These are phyloP conservation scores for Paraplagusia blochii DNA, from an alignment of 2,113 vertebrate genomes.

Conservation along the genomic window DNA sequence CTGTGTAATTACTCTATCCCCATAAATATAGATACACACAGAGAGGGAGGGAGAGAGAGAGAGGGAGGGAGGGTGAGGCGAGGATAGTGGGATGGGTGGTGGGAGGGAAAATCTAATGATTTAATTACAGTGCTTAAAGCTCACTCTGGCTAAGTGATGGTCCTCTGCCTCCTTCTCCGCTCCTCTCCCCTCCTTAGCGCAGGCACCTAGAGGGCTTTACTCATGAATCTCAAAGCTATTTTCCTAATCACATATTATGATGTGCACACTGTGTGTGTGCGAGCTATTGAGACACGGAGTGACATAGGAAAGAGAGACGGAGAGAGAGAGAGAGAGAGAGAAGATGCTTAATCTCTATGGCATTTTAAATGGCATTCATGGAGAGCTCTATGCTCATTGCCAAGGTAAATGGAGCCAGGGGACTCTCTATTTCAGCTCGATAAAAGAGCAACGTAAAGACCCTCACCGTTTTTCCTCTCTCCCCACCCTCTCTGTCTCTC, in stretches of 20 bases:
- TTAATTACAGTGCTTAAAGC: constrained; percentile 99
- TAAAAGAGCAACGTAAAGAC: constrained; percentile 98
- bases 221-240: constrained; percentile 76
- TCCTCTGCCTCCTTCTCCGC: constrained; percentile 80
- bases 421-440: constrained; percentile 96
- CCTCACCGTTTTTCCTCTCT: constrained; percentile 79
- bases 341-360: constrained; percentile 91
- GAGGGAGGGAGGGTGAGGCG: neutral
- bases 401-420: constrained; percentile 98
- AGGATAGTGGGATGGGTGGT: neutral
- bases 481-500: constrained; percentile 29
- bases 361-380: constrained; percentile 97
- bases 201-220: constrained; percentile 91
- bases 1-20: constrained; percentile 94
- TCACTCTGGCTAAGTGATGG: constrained; percentile 71
- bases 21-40: constrained; percentile 96
- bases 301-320: neutral
- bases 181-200: constrained; percentile 76
- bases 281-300: neutral
- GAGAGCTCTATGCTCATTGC: constrained; percentile 96
- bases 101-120: constrained; percentile 89
- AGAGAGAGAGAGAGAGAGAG: constrained; percentile 37
- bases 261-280: constrained; percentile 37
- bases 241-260: constrained; percentile 74
- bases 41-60: neutral